phyloP scores from a whole-genome alignment of 2,113 vertebrate species.

The Gnathonemus echidnorhynchus region DNA sequence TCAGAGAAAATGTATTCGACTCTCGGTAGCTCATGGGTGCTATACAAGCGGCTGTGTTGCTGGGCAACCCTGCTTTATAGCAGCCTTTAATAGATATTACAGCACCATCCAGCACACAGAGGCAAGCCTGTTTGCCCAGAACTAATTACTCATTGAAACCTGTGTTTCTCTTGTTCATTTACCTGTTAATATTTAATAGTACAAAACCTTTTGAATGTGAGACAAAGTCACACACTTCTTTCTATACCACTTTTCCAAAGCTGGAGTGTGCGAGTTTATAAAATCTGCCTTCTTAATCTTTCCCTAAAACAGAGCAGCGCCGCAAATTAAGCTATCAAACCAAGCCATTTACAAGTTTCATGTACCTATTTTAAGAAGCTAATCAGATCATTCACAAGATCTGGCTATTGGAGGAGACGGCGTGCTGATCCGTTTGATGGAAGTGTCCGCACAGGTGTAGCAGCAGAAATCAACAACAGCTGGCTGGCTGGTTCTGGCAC shows the following conservation, averaged over 20 bases:
- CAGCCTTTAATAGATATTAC: slow-evolving; percentile 95
- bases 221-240: neutral
- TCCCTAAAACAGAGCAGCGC: neutral
- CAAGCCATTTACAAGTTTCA: neutral
- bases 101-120: slow-evolving; percentile 89
- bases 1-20: neutral
- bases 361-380: neutral
- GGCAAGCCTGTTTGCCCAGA: slow-evolving; percentile 62
- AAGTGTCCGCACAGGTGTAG: neutral
- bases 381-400: neutral
- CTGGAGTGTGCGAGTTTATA: neutral
- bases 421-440: neutral
- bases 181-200: neutral
- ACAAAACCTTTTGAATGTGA: neutral
- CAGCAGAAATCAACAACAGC: neutral
- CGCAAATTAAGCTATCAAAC: neutral
- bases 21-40: neutral
- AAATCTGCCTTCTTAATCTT: neutral
- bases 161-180: slow-evolving; percentile 19
- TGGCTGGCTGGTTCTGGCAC: neutral
- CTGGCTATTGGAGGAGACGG: neutral
- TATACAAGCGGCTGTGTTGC: slow-evolving; percentile 78
- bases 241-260: neutral
- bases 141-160: slow-evolving; percentile 89
- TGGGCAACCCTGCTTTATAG: slow-evolving; percentile 95